Base-by-base conservation (phyloP, 2,797 vertebrate species). In the Lindbergichthys nudifrons region DNA sequence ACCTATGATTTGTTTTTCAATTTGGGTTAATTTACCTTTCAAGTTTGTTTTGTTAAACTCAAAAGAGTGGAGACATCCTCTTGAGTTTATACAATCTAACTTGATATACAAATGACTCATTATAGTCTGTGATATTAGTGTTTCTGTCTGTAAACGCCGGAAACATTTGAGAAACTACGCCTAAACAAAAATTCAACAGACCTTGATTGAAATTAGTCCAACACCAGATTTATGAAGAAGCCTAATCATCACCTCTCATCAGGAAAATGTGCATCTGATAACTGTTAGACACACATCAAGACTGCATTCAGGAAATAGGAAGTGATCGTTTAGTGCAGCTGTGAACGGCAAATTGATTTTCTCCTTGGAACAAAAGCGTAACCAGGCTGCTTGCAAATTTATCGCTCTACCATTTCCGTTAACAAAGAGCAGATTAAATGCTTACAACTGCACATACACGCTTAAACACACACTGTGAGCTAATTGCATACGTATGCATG, bases 291-390 rank as follows among this genome's bases (percentile, higher is more conserved):
- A 65, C 70, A 83, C 82, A 89, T 90, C 80, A 85, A 75, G 75
- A 75, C 75, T 39, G 41, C 16, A 9, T 63, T 83, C 73, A 88
- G 90, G 92, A 91, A 91, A 87, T 83, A 74, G 79, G 86, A 92
- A 88, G 84, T 72, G 79, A 91, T 70, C 77, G 80, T 69, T 89
- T 84, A 70, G 51, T 58, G 60, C n/a, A 73, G 79, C 85, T 58
- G 68, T 48, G 56, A 81, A 79, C 1, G 10, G 72, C 69, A 79
- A 88, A 88, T 86, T 81, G 74, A 88, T 86, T 89, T 86, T 81
- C 74, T 68, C 62, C 63, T 62, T n/a, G 16, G 79, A 86, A 84
- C 83, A 86, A 90, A 80, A 81, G 74, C 64, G 32, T 56, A 83
- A 83, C 82, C 64, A 68, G 9, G 8, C 51, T 5, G 50, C 77